Base-by-base conservation (phyloP, 2,888 invertebrate species). In the Kuschelorhynchus macadamiae region DNA sequence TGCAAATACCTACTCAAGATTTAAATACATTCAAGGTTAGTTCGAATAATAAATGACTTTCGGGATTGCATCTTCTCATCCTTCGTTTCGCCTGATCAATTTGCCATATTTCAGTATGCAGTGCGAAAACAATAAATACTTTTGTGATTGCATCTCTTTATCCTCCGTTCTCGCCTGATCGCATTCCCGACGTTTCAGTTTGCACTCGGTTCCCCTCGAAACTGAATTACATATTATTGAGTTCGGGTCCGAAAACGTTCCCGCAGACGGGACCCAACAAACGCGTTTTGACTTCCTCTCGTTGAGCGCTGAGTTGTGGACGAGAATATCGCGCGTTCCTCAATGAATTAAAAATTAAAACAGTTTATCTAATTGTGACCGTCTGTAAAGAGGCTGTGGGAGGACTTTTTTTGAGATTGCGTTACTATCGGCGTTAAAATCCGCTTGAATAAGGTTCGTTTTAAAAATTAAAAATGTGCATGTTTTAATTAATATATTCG, bases 241-340 rank as follows among this genome's bases (percentile, higher is more conserved):
- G 56, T 32, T 32, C 32, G 59, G 57, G 59, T 36, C 47, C 47
- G 39, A 47, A 21, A 36, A 36, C 59, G 25, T 18, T 16, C 30
- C 42, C 42, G 21, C 33, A 41, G 49, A 60, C 4, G 46, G 18
- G 17, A 20, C 14, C 14, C 33, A 21, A 16, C 50, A 60, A 25
- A 50, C 49, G 60, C 36, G 50, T 11, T 60, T 33, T 20, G 20
- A 57, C 57, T 57, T 57, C 47, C 57, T 57, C 39, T 14, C 20
- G 33, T 33, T 33, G 33, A 16, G 33, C 17, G 33, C 9, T 17
- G 33, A 42, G 25, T 42, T 53, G 20, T 18, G 16, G 11, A 53
- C 33, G 44, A 59, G 36, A 59, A 36, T 47, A 20, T 7, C 33
- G 46, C 47, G 46, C 18, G 47, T 44, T 56, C 33, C 33, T 33